These are phyloP conservation scores for Parapristionchus giblindavisi DNA, from an alignment of 2,888 invertebrate species.

Conservation along the genomic window DNA sequence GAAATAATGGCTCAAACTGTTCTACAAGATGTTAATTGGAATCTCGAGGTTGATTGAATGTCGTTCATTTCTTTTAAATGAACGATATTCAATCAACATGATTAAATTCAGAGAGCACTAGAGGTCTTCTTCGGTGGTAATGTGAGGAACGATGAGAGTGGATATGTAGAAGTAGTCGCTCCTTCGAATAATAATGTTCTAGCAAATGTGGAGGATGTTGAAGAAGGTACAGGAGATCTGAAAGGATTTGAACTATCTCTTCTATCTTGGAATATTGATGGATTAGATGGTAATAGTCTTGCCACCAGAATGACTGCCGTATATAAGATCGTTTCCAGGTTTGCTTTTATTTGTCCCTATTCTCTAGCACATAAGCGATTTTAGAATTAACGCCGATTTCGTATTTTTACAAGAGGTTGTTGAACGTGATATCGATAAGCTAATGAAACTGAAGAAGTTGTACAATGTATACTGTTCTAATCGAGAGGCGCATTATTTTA, in stretches of 20 bases:
- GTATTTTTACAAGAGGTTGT: conserved; percentile 76
- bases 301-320: conserved; percentile 74
- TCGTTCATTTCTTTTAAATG: background rate
- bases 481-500: conserved; percentile 68
- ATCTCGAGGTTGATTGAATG: conserved; percentile 71
- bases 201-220: background rate
- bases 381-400: conserved; percentile 75
- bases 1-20: conserved; percentile 75
- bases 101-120: conserved; percentile 39
- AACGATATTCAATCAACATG: background rate
- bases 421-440: conserved; percentile 71
- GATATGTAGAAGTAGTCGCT: conserved; percentile 40
- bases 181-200: background rate
- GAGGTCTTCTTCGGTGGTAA: conserved; percentile 47
- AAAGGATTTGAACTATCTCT: conserved; percentile 71
- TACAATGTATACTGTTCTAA: conserved; percentile 71
- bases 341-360: conserved; percentile 4
- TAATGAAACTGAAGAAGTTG: conserved; percentile 69
- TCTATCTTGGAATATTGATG: conserved; percentile 77
- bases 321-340: conserved; percentile 70
- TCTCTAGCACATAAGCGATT: conserved; percentile 38
- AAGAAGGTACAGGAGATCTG: conserved; percentile 47
- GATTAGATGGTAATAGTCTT: conserved; percentile 74
- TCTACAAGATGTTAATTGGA: conserved; percentile 75
- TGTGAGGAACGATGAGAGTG: conserved; percentile 34